Percentiles rank a stretch among this genome's conserved stretches.
These are phyloP conservation scores for Sapayoa aenigma DNA, from an alignment of 2,113 vertebrate genomes.

Conservation along the genomic window DNA sequence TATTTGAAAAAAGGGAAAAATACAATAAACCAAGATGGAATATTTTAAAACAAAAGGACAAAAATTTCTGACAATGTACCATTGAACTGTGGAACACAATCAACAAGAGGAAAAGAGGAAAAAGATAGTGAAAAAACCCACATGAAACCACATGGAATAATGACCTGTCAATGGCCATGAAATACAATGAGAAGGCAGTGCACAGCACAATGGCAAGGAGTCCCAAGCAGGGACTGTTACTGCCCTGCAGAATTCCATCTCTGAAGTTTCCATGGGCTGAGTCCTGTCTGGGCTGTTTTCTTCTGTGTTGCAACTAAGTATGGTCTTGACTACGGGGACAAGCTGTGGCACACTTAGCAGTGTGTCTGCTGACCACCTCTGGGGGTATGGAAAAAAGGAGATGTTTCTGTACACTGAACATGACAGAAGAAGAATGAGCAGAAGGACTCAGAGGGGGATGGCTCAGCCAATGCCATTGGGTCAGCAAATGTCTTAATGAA, in stretches of 20 bases:
- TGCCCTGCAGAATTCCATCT: fast-evolving
- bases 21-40: not conserved
- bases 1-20: not conserved
- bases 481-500: not conserved
- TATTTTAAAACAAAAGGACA: not conserved
- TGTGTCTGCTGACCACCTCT: not conserved
- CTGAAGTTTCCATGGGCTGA: fast-evolving
- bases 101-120: not conserved
- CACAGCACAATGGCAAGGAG: not conserved
- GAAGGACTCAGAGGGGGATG: not conserved
- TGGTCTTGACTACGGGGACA: not conserved
- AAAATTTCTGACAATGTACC: fast-evolving
- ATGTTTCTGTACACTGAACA: not conserved
- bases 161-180: not conserved
- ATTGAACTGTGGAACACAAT: not conserved
- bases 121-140: not conserved
- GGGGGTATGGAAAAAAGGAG: not conserved
- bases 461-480: not conserved
- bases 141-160: not conserved
- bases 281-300: not conserved
- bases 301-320: not conserved
- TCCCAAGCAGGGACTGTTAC: not conserved
- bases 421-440: not conserved
- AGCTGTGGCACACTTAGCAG: not conserved
- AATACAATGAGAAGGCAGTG: not conserved